Evolutionary conservation across 1,140 invertebrate genomes (phyloP), one percentile per base, ranked within the genome.

Genomic region (Batillaria attramentaria): DNA sequence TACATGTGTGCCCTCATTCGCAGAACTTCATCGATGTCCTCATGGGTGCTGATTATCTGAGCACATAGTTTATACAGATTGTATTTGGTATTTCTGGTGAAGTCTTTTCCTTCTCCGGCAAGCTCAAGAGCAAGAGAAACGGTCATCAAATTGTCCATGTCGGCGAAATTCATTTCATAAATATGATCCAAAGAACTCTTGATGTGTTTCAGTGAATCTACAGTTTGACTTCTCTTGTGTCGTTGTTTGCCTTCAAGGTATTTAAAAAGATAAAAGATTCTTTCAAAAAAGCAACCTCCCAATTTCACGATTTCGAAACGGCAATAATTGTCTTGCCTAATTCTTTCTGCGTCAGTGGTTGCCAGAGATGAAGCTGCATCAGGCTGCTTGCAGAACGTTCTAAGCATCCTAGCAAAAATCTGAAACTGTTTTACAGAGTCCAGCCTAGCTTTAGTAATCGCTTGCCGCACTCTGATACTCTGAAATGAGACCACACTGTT

Each of bases 131-230:
- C 62, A 65, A 65, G 62, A 33, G 33, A 65, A 8, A 65, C 31
- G 33, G 62, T 65, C 62, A 65, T 65, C 62, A 65, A 33, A 65
- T 65, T 65, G 62, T 65, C 62, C 31, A 31, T 65, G 20, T 65
- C 62, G 37, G 31, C 18, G 1, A 4, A 65, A 18, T 31, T 35
- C 62, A 35, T 65, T 65, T 65, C 62, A 65, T 65, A 3, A 33
- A 65, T 65, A 3, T 65, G 13, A 65, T 0, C 31, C 62, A 65
- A 33, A 65, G 6, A 13, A 5, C 5, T 13, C 31, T 65, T 65
- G 13, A 31, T 65, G 10, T 31, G 10, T 18, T n/a, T n/a, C n/a
- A n/a, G n/a, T n/a, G n/a, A n/a, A n/a, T n/a, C n/a, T n/a, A n/a
- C n/a, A n/a, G n/a, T n/a, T n/a, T n/a, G n/a, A n/a, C n/a, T n/a